Evolutionary conservation across 2,113 vertebrate genomes (phyloP), one percentile per base, ranked within the genome.

Genomic region (Odocoileus virginianus): DNA sequence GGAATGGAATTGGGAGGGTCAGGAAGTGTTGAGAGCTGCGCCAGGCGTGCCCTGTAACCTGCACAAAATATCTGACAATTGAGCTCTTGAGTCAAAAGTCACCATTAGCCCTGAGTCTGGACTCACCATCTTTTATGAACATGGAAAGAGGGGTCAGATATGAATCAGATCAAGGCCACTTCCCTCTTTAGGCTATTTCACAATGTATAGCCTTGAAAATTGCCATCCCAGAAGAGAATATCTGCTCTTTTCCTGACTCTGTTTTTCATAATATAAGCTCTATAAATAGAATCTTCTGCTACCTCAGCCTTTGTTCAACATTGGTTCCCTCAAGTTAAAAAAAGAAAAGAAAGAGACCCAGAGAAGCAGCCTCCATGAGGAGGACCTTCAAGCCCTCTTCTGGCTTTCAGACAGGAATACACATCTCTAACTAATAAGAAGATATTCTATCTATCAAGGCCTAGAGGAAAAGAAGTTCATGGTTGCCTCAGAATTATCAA

Each of bases 161-260:
- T 82, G 86, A 87, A 57, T 76, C 95, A 97, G 64, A 81, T 81
- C 52, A 87, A 89, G 28, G 43, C 13, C 45, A 57, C 61, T 91
- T 97, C 89, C 81, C 96, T 92, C 91, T 91, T 60, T 45, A 94
- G 81, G 47, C 33, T 74, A 12, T 96, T 95, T 94, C 86, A 92
- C 60, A 98, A 87, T 10, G 21, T 16, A 89, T 55, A 74, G 60
- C 76, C 52, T 87, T 95, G 45, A 58, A 97, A 95, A 93, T 1
- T 87, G 89, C 74, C 71, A 90, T 71, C 43, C 79, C 58, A 71
- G 16, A 81, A 74, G 60, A 91, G 67, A 93, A 91, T 92, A 82
- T 40, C 67, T 95, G 13, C 45, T 81, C 85, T 85, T 78, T 40
- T 64, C 71, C 47, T 61, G 67, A n/a, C 54, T 83, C 47, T 93